Conservation (phyloP, 2,888 invertebrate species). For the Coecobrya sp. region DNA sequence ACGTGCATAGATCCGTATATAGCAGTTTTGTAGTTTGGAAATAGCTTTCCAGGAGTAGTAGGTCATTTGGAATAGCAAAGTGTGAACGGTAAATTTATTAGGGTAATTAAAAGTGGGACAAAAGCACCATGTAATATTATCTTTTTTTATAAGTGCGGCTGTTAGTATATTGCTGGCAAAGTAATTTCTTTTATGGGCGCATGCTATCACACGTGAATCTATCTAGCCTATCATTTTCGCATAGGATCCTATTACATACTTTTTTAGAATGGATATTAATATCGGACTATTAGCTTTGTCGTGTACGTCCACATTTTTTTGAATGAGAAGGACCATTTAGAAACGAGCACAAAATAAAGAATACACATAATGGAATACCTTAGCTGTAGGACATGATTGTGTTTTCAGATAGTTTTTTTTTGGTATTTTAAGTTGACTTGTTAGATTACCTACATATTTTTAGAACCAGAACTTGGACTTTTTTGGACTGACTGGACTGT, state of each 20-base stretch:
- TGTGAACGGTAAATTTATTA: constrained; percentile 66
- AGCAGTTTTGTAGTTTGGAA: background rate
- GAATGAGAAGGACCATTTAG: too few species aligned
- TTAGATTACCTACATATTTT: too few species aligned
- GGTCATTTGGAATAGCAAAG: constrained; percentile 43
- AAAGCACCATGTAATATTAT: constrained; percentile 32
- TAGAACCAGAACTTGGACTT: too few species aligned
- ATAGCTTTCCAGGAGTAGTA: constrained; percentile 35
- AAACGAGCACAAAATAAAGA: too few species aligned
- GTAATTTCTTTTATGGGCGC: constrained; percentile 1
- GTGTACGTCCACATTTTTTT: too few species aligned
- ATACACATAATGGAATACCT: too few species aligned
- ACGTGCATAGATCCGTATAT: background rate
- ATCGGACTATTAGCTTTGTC: too few species aligned
- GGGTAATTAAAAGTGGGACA: constrained; percentile 52
- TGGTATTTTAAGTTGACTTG: too few species aligned
- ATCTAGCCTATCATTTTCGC: background rate
- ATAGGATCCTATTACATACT: background rate
- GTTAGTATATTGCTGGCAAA: background rate
- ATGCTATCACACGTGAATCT: background rate
- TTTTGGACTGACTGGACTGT: too few species aligned
- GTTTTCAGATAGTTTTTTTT: too few species aligned
- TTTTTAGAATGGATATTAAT: too few species aligned
- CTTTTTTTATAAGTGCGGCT: background rate
- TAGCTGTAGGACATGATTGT: too few species aligned